A percentile compares a stretch with the other conserved stretches of the same genome.
These are phyloP conservation scores for Parazoanthus swiftii DNA, from an alignment of 92 coral and sea anemone species.

Conservation along the genomic window DNA sequence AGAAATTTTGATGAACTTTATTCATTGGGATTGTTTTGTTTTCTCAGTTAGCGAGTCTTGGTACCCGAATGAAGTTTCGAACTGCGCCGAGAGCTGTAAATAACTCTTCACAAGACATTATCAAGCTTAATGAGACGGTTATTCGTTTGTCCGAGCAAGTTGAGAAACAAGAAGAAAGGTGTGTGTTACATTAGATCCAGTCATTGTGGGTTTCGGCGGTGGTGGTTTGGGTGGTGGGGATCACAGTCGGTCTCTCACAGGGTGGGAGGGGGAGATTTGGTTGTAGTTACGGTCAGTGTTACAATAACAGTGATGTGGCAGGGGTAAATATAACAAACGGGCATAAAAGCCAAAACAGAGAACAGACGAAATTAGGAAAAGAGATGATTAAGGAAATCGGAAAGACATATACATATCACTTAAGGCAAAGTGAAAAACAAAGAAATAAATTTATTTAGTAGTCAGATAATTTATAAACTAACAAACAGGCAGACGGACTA, in stretches of 20 bases:
- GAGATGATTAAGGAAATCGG: no score
- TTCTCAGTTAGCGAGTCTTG: not conserved
- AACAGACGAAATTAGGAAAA: no score
- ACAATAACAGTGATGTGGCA: no score
- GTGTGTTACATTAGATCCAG: not conserved
- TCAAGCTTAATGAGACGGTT: not conserved
- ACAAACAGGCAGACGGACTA: not conserved
- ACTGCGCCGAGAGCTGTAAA: not conserved
- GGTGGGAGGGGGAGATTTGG: not conserved
- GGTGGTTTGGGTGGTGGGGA: not conserved
- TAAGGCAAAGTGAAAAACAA: no score
- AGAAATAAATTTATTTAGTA: no score
- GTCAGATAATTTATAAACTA: not conserved
- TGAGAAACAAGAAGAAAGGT: conserved; percentile 32
- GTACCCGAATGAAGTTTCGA: not conserved
- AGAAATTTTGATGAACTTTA: no score
- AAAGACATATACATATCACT: no score
- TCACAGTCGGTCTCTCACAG: not conserved
- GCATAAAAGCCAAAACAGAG: no score
- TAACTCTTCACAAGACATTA: not conserved
- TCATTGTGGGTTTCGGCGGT: not conserved
- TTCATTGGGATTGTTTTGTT: no score
- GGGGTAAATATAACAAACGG: no score
- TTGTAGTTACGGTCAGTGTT: not conserved
- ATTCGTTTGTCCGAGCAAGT: conserved; percentile 14